These are phyloP conservation scores for Chaenodraco wilsoni DNA, from an alignment of 2,797 vertebrate genomes.

Conservation along the genomic window DNA sequence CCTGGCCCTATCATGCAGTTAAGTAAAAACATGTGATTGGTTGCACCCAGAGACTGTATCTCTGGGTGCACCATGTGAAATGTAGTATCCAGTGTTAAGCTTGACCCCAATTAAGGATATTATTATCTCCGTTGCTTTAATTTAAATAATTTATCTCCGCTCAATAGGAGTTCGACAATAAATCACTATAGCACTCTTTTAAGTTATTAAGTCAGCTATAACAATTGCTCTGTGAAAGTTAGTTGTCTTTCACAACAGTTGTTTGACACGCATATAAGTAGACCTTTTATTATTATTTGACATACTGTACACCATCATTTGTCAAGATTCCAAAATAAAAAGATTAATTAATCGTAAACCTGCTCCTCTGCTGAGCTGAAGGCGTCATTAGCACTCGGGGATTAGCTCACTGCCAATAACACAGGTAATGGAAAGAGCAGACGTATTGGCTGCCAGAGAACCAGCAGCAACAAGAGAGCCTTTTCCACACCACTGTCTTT, in stretches of 20 bases:
- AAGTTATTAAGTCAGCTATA: not conserved
- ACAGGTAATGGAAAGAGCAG: not conserved
- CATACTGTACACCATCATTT: not conserved
- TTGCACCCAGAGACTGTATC: too few relatives aligned
- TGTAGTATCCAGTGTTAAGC: not conserved
- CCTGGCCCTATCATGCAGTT: too few relatives aligned
- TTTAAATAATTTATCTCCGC: not conserved
- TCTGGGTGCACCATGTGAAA: not conserved
- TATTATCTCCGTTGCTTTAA: not conserved
- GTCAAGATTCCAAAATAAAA: slow-evolving; percentile 2
- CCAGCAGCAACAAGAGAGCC: not conserved
- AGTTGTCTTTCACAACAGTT: not conserved
- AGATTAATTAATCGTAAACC: slow-evolving; percentile 6
- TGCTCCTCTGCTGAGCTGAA: slow-evolving; percentile 10
- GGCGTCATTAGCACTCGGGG: slow-evolving; percentile 6
- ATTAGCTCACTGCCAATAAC: slow-evolving; percentile 26
- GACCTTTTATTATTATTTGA: not conserved
- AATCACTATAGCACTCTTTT: not conserved
- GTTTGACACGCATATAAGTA: not conserved
- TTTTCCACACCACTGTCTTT: not conserved
- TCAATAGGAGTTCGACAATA: not conserved
- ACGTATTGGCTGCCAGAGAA: not conserved
- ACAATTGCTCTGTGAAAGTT: not conserved
- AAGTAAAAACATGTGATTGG: not conserved
- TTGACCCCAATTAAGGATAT: not conserved